A percentile compares a stretch with the other conserved stretches of the same genome.
These are phyloP conservation scores for Aphelinus certus DNA, from an alignment of 1,140 invertebrate species.

Conservation along the genomic window DNA sequence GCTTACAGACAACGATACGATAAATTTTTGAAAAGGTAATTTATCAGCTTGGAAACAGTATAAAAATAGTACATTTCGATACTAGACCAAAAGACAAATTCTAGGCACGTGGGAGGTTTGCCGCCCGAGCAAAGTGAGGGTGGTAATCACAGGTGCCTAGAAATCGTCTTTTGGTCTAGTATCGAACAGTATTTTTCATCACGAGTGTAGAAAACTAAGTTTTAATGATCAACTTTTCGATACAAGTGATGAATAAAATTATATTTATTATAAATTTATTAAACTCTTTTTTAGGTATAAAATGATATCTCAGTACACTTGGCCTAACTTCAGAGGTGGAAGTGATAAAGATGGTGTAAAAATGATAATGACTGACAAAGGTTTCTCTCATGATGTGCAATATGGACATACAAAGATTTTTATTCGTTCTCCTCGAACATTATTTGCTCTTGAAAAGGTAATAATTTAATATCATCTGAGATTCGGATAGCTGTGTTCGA, in stretches of 20 bases:
- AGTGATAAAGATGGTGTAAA: constrained; percentile 83
- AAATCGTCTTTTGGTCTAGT: too few relatives aligned
- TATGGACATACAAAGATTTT: constrained; percentile 96
- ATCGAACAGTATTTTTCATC: too few relatives aligned
- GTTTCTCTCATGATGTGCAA: constrained; percentile 85
- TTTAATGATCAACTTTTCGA: too few relatives aligned
- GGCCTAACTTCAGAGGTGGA: constrained; percentile 89
- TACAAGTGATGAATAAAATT: too few relatives aligned
- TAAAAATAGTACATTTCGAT: too few relatives aligned
- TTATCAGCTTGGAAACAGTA: not conserved
- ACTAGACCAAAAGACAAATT: too few relatives aligned
- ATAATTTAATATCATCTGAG: not conserved
- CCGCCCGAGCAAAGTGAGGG: too few relatives aligned
- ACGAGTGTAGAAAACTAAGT: too few relatives aligned
- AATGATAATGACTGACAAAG: constrained; percentile 83
- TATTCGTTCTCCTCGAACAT: constrained; percentile 87
- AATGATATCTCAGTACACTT: constrained; percentile 93
- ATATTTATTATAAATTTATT: constrained; percentile 4
- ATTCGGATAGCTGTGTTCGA: too few relatives aligned
- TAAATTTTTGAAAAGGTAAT: constrained; percentile 81
- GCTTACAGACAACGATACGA: constrained; percentile 91
- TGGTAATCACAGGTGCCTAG: too few relatives aligned
- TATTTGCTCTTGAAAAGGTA: constrained; percentile 87
- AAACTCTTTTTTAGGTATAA: constrained; percentile 79
- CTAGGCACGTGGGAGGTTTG: too few relatives aligned